These are phyloP conservation scores for Pandemis heparana DNA, from an alignment of 2,888 invertebrate genomes.

Conservation along the genomic window DNA sequence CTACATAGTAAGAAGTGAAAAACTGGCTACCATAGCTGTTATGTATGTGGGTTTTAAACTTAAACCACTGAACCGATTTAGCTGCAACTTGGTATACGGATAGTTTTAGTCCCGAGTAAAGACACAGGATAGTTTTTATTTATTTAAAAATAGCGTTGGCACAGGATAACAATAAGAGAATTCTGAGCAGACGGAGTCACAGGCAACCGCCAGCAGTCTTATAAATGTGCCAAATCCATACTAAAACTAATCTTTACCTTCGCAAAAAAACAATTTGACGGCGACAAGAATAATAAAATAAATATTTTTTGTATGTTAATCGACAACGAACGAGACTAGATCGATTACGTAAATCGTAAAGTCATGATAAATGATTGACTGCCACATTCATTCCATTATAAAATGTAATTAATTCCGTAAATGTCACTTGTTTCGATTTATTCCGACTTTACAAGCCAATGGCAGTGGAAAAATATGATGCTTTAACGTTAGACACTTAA, in stretches of 20 bases:
- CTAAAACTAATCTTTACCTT: neutral
- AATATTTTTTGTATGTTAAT: slow-evolving; percentile 22
- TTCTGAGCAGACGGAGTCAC: no score
- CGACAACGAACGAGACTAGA: slow-evolving; percentile 30
- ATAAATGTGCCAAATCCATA: slow-evolving; percentile 1
- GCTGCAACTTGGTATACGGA: no score
- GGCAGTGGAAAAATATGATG: slow-evolving; percentile 9
- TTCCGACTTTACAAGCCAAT: neutral
- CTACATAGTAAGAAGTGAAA: no score
- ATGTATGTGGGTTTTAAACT: no score
- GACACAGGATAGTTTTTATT: no score
- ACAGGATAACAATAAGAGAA: no score
- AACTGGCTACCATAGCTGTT: no score
- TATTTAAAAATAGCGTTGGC: no score
- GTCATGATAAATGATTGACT: slow-evolving; percentile 37
- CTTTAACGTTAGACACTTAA: no score
- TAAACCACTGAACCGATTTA: no score
- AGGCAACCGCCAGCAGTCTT: neutral
- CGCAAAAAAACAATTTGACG: slow-evolving; percentile 4
- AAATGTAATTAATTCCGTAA: slow-evolving; percentile 17
- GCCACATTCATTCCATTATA: slow-evolving; percentile 2
- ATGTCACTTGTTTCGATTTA: slow-evolving; percentile 35
- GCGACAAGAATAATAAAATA: slow-evolving; percentile 19
- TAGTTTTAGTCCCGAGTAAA: no score
- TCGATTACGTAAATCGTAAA: slow-evolving; percentile 30